Conservation (phyloP, 35 echinoderm and acorn worm genomes). For the Amphiura filiformis region DNA sequence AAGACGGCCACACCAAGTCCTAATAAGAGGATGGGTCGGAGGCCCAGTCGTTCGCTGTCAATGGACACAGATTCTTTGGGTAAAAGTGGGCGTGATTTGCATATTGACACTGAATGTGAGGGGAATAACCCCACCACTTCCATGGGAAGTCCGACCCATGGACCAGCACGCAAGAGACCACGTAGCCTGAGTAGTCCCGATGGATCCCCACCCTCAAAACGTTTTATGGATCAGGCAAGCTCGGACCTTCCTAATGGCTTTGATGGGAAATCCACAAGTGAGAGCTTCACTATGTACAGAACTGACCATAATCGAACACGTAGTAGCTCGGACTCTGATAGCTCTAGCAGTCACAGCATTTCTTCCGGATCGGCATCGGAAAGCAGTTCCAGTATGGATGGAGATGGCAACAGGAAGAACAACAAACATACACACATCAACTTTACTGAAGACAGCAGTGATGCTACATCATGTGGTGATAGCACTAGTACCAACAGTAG, state of each 20-base stretch:
- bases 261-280: conserved; percentile 59
- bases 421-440: conserved; percentile 1
- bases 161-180: conserved; percentile 51
- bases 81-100: conserved; percentile 34
- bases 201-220: conserved; percentile 13
- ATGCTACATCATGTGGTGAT: conserved; percentile 92
- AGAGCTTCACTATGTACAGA: conserved; percentile 90
- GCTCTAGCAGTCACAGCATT: conserved; percentile 66
- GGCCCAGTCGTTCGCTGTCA: conserved; percentile 66
- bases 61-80: conserved; percentile 35
- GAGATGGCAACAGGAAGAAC: conserved; percentile 44
- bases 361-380: conserved; percentile 73
- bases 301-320: conserved; percentile 57
- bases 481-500: conserved; percentile 92
- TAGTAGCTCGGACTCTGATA: conserved; percentile 94
- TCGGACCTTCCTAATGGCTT: conserved; percentile 76
- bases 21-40: conserved; percentile 28
- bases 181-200: conserved; percentile 75
- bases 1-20: conserved; percentile 42
- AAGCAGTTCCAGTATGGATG: conserved; percentile 63
- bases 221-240: conserved; percentile 18
- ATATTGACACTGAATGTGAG: conserved; percentile 69
- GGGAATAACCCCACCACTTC: conserved; percentile 57
- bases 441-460: conserved; percentile 92
- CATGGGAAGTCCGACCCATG: conserved; percentile 20